Percentiles rank a stretch among this genome's conserved stretches.
Evolutionary conservation across 2,888 invertebrate species (phyloP).

Genomic region (Ametastegia equiseti): DNA sequence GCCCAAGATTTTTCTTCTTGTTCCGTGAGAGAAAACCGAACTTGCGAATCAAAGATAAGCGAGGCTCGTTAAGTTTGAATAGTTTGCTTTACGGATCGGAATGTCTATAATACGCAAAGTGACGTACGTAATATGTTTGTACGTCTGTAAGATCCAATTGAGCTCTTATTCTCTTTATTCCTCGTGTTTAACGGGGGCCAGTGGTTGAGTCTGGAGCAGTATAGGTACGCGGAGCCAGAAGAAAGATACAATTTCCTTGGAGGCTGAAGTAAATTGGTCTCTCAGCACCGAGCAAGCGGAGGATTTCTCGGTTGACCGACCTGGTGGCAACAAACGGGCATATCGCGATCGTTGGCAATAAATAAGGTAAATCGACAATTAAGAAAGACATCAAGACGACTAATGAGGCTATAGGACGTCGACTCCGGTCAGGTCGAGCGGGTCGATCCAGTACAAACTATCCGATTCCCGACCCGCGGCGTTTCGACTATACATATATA

Average conservation of each 20-base stretch:
- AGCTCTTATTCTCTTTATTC: slow-evolving; percentile 38
- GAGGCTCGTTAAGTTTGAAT: slow-evolving; percentile 19
- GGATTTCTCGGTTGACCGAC: slow-evolving; percentile 36
- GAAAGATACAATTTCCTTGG: slow-evolving; percentile 27
- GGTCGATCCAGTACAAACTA: slow-evolving; percentile 48
- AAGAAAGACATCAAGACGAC: slow-evolving; percentile 72
- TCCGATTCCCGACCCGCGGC: slow-evolving; percentile 45
- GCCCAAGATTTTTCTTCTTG: too few species aligned
- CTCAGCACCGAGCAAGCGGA: slow-evolving; percentile 3
- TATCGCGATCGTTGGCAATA: slow-evolving; percentile 67
- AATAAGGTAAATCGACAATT: slow-evolving; percentile 70
- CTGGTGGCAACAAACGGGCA: slow-evolving; percentile 48
- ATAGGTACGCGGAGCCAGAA: slow-evolving; percentile 55
- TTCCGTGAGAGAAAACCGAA: too few species aligned
- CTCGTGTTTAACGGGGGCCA: slow-evolving; percentile 55
- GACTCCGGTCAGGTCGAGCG: slow-evolving; percentile 47
- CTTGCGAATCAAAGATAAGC: too few species aligned
- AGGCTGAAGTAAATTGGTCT: slow-evolving; percentile 36
- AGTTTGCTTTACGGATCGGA: slow-evolving; percentile 2
- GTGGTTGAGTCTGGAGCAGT: slow-evolving; percentile 48
- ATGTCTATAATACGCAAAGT: background rate
- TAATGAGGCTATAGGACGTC: slow-evolving; percentile 70
- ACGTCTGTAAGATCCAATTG: slow-evolving; percentile 10
- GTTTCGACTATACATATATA: slow-evolving; percentile 22
- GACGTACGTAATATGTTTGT: background rate